Conservation (phyloP, 1,140 invertebrate genomes). For the Parasteatoda tepidariorum region DNA sequence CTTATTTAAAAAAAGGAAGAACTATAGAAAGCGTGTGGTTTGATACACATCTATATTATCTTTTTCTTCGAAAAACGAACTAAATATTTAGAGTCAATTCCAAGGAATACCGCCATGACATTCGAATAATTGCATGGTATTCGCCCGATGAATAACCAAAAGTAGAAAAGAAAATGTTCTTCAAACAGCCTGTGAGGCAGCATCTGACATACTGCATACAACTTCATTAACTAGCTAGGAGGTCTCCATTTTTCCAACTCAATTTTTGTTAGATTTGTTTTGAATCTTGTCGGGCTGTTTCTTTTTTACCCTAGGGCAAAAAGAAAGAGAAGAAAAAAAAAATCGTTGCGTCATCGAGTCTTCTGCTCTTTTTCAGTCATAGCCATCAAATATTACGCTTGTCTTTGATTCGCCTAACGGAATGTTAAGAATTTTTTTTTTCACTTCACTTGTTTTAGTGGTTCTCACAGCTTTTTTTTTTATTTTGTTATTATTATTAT, state of each 20-base stretch:
- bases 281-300: conserved; percentile 1
- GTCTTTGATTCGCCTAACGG: not conserved
- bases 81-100: too few species aligned
- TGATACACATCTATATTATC: too few species aligned
- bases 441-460: not conserved
- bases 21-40: too few species aligned
- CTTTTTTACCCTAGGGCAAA: not conserved
- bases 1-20: too few species aligned
- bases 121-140: not conserved
- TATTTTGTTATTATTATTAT: not conserved
- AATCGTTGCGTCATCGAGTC: not conserved
- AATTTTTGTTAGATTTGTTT: conserved; percentile 25
- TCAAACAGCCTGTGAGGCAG: conserved; percentile 34
- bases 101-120: not conserved
- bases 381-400: not conserved
- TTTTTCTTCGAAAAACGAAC: too few species aligned
- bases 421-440: conserved; percentile 14
- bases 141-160: conserved; percentile 11
- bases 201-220: conserved; percentile 57
- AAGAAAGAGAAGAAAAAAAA: not conserved
- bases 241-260: conserved; percentile 45
- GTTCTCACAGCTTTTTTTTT: not conserved
- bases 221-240: conserved; percentile 60
- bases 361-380: not conserved
- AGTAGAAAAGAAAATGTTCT: not conserved